phyloP scores from a whole-genome alignment of 2,113 vertebrate genomes.

The Xerus inauris region DNA sequence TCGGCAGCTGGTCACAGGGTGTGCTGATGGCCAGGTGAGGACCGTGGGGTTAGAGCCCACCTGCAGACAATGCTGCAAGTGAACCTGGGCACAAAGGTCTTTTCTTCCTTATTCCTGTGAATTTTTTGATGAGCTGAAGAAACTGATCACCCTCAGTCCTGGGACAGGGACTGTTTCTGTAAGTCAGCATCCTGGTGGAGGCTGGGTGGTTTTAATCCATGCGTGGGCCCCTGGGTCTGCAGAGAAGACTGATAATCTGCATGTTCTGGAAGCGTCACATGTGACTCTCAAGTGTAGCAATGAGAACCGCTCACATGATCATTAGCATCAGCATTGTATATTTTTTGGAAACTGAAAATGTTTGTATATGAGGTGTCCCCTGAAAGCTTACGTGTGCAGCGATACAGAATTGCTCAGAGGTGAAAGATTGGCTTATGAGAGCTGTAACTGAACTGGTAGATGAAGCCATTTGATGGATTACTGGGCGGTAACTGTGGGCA shows the following conservation, averaged over 20 bases:
- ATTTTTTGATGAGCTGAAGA: neutral
- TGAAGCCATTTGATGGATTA: too few relatives aligned
- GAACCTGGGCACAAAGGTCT: rapidly evolving
- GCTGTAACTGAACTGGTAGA: too few relatives aligned
- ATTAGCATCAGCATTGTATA: neutral
- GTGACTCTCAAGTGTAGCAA: too few relatives aligned
- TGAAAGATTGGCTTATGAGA: too few relatives aligned
- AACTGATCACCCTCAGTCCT: neutral
- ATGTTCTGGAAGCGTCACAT: rapidly evolving
- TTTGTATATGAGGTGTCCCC: too few relatives aligned
- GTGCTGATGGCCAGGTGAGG: slow-evolving; percentile 91
- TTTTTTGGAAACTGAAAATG: neutral
- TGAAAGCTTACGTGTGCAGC: too few relatives aligned
- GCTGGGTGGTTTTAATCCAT: rapidly evolving
- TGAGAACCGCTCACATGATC: neutral
- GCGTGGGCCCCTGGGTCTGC: rapidly evolving
- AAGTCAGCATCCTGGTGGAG: neutral
- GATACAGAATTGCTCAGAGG: too few relatives aligned
- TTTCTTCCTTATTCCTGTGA: rapidly evolving
- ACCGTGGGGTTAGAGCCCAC: rapidly evolving
- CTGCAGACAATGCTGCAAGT: rapidly evolving
- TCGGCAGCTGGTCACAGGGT: slow-evolving; percentile 89
- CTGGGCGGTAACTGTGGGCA: too few relatives aligned
- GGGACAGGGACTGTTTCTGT: neutral
- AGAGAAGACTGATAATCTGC: neutral